A percentile compares a stretch with the other conserved stretches of the same genome.
Conservation (phyloP, 2,113 vertebrate genomes). For the Cricetomys ansorgei region DNA sequence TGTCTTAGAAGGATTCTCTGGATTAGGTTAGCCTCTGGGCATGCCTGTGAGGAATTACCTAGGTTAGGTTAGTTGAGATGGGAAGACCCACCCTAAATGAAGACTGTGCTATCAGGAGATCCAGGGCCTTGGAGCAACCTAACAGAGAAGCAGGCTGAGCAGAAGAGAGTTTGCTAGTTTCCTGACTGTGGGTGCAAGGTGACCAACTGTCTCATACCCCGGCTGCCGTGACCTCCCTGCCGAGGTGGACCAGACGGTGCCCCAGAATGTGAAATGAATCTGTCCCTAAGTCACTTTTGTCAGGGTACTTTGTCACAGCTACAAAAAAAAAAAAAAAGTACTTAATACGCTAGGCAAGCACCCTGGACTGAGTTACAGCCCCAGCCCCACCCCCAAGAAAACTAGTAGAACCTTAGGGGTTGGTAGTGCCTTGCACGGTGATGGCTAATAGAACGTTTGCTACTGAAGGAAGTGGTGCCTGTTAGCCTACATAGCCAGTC, state of each 20-base stretch:
- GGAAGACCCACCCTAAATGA: not conserved
- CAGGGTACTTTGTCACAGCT: not conserved
- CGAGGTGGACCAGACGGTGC: not conserved
- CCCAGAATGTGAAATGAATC: not conserved
- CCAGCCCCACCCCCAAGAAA: too few species aligned
- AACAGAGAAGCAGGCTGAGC: not conserved
- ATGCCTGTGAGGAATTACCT: not conserved
- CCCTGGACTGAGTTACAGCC: not conserved
- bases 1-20: not conserved
- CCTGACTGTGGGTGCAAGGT: not conserved
- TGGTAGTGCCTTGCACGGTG: too few species aligned
- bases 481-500: not conserved
- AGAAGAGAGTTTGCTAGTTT: not conserved
- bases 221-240: not conserved
- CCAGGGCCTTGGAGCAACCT: not conserved
- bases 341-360: too few species aligned
- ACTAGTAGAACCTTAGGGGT: too few species aligned
- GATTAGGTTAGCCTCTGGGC: not conserved
- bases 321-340: not conserved
- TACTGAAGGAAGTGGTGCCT: too few species aligned
- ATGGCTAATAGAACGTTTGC: too few species aligned
- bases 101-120: accelerated
- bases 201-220: not conserved
- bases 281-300: not conserved
- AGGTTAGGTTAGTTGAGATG: not conserved